Percentiles rank a stretch among this genome's conserved stretches.
These are phyloP conservation scores for Phalangium opilio DNA, from an alignment of 2,888 invertebrate species.

Conservation along the genomic window DNA sequence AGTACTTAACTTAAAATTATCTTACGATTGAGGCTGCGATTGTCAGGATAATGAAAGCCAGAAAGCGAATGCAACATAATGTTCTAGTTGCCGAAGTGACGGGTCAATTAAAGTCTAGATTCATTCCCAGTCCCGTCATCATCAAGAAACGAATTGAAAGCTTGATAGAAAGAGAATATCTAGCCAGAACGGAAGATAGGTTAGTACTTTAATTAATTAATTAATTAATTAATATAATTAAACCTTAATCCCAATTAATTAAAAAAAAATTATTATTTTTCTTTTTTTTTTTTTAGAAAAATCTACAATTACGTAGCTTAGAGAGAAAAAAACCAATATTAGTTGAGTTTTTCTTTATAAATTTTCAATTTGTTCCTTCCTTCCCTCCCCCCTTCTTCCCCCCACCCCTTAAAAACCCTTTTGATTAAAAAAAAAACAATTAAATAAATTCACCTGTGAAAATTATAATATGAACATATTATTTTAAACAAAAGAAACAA, in stretches of 20 bases:
- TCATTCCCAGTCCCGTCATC: conserved; percentile 92
- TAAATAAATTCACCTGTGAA: too few species aligned
- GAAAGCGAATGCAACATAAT: conserved; percentile 76
- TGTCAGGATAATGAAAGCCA: conserved; percentile 96
- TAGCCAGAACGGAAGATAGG: conserved; percentile 90
- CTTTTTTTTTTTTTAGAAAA: conserved; percentile 43
- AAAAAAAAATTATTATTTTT: not conserved
- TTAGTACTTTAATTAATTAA: too few species aligned
- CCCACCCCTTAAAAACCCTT: too few species aligned
- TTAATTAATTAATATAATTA: conserved; percentile 10
- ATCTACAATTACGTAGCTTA: conserved; percentile 89
- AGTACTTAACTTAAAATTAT: conserved; percentile 8
- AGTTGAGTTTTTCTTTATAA: not conserved
- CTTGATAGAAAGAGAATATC: conserved; percentile 95
- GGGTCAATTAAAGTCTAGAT: conserved; percentile 87
- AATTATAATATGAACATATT: too few species aligned
- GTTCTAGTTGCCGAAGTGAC: conserved; percentile 88
- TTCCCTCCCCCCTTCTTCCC: too few species aligned
- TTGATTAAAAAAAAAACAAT: too few species aligned
- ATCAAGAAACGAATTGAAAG: conserved; percentile 99
- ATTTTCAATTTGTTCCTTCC: not conserved
- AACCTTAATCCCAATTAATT: not conserved
- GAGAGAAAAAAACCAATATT: conserved; percentile 3
- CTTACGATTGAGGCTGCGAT: conserved; percentile 85
- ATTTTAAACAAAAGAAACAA: too few species aligned